Base-by-base conservation (phyloP, 2,888 invertebrate genomes). In the Drosophila merina region DNA sequence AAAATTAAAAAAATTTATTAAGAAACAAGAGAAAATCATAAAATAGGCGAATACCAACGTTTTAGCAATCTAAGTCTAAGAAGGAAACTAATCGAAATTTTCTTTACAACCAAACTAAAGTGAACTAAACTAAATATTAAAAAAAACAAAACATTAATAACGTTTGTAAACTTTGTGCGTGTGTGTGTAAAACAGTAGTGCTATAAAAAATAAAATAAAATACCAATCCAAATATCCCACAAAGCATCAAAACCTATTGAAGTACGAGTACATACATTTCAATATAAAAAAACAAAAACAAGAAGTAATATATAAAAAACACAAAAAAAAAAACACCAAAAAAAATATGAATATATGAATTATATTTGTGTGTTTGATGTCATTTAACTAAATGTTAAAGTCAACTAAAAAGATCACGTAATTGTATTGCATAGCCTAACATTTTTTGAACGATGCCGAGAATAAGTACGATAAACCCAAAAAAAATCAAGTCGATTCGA, bases 351-450 rank as follows among this genome's bases (percentile, higher is more conserved):
- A 52, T 25, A 59, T 63, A 66, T 36, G 55, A 62, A 57, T 59
- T 52, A 59, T 55, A 64, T 67, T 58, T 75, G 66, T 70, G 71
- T 51, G 54, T 62, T 59, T 70, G 59, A 79, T 78, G 80, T 81
- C 82, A 79, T 78, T 81, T 79, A 78, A 69, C 68, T 77, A 78
- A 78, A 83, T 81, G 79, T 84, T 84, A 71, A 79, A 70, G 52
- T 67, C 51, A 69, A 66, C 56, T 67, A 59, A 70, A 59, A 70
- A 49, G 57, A 51, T 47, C 67, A 66, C 66, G 64, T 64, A 67
- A 64, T 64, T 64, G 49, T 64, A 64, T 64, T 67, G 66, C 64
- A 67, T 66, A 64, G 56, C 64, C 64, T 64, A 64, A 67, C 64
- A 64, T 64, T 67, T 67, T 67, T 67, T 67, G 64, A 67, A 64